Evolutionary conservation across 2,888 invertebrate genomes (phyloP), one percentile per base, ranked within the genome.

Genomic region (Drosophila putrida): DNA sequence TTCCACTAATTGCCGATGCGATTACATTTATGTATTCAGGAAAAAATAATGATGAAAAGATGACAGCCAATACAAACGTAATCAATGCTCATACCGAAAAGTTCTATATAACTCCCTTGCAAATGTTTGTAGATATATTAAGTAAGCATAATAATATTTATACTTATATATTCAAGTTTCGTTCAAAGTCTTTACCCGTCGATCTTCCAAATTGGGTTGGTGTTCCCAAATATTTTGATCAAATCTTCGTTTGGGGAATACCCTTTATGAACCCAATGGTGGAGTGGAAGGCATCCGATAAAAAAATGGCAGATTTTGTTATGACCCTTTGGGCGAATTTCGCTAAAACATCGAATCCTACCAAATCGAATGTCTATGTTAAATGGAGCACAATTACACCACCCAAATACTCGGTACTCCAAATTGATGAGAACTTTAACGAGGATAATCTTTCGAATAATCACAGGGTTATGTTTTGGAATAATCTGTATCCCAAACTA

Each of bases 291-390:
- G 93, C 94, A 57, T 94, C 95, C 57, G 97, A 97, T 90, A 96
- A 96, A 89, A 95, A 95, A 84, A 95, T 96, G 82, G 94, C 97
- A 0, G 97, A 97, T 81, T 95, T 95, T 11, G 94, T 96, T 54
- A 97, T 97, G 96, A 95, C 95, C 67, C 94, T 97, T 93, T 95
- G 97, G 95, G 94, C 95, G 0, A 96, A 95, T 91, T 97, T 97
- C 80, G 96, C 95, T 0, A 96, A 95, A 93, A 94, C 94, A 69
- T 95, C 96, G 0, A 95, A 96, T 90, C 96, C 96, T 0, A 95
- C 95, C 0, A 94, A 95, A 84, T 94, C 94, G 4, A 95, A 94
- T n/a, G 94, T 95, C 2, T 95, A 95, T 89, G 94, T 96, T 43
- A 95, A 95, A 87, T 97, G 97, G 97, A 95, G 95, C 65, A 92